These are phyloP conservation scores for Morpho helenor DNA, from an alignment of 2,888 invertebrate genomes.

Conservation along the genomic window DNA sequence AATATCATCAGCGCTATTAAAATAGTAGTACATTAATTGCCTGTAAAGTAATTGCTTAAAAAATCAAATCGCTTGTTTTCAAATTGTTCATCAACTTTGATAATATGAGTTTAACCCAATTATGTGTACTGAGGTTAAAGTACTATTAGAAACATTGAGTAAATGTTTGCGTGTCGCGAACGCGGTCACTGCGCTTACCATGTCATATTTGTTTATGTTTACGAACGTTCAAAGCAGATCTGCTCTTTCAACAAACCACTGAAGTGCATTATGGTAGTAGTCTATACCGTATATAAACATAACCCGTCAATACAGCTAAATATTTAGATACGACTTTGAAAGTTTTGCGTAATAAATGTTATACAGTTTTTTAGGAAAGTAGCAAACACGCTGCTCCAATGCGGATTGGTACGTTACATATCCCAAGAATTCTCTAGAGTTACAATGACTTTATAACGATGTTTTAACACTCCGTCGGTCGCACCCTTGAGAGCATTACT, in stretches of 20 bases:
- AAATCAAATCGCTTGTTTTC: too few relatives aligned
- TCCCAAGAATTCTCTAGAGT: too few relatives aligned
- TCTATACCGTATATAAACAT: background rate
- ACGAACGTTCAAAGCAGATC: constrained; percentile 39
- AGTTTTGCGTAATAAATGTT: background rate
- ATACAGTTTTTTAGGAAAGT: background rate
- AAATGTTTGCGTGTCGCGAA: constrained; percentile 15
- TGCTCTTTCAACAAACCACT: constrained; percentile 51
- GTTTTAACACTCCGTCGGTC: too few relatives aligned
- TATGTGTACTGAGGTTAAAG: background rate
- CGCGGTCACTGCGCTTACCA: constrained; percentile 3
- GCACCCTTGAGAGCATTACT: too few relatives aligned
- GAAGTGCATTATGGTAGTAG: constrained; percentile 11
- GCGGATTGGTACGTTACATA: too few relatives aligned
- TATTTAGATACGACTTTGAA: constrained; percentile 4
- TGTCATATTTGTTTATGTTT: constrained; percentile 32
- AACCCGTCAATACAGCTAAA: background rate
- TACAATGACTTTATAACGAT: too few relatives aligned
- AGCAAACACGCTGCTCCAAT: too few relatives aligned
- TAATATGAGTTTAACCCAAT: too few relatives aligned
- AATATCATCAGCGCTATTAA: too few relatives aligned
- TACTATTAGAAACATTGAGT: constrained; percentile 1
- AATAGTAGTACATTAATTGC: too few relatives aligned
- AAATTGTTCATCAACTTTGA: too few relatives aligned
- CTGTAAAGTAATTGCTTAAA: too few relatives aligned